A percentile compares a stretch with the other conserved stretches of the same genome.
phyloP scores from a whole-genome alignment of 2,797 vertebrate genomes.

The Ispidina lecontei region DNA sequence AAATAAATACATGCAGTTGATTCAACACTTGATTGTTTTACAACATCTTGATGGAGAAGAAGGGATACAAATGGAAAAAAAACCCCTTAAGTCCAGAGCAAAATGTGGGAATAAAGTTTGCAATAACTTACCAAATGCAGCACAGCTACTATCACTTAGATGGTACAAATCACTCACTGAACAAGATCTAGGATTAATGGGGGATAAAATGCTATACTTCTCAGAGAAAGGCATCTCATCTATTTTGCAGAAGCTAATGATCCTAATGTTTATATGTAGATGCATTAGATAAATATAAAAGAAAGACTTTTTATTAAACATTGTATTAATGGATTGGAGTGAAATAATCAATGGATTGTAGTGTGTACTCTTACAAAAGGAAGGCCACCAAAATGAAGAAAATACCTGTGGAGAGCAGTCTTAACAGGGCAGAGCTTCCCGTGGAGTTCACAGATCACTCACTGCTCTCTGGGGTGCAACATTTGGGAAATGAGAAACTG shows the following conservation, averaged over 20 bases:
- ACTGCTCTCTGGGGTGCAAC: neutral
- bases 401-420: neutral
- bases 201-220: neutral
- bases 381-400: neutral
- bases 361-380: neutral
- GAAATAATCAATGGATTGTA: neutral
- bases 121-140: neutral
- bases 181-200: slow-evolving; percentile 11
- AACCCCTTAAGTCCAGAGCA: neutral
- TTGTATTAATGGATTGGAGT: neutral
- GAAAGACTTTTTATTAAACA: neutral
- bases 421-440: neutral
- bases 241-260: slow-evolving; percentile 9
- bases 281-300: neutral
- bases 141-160: neutral
- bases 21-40: neutral
- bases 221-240: neutral
- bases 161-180: neutral
- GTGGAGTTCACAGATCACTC: neutral
- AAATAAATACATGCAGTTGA: neutral
- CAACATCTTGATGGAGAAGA: neutral
- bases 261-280: neutral
- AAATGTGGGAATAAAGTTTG: neutral
- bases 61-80: neutral
- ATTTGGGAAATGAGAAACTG: neutral